A percentile compares a stretch with the other conserved stretches of the same genome.
Conservation (phyloP, 2,797 vertebrate species). For the Schizopygopsis pylzovi region DNA sequence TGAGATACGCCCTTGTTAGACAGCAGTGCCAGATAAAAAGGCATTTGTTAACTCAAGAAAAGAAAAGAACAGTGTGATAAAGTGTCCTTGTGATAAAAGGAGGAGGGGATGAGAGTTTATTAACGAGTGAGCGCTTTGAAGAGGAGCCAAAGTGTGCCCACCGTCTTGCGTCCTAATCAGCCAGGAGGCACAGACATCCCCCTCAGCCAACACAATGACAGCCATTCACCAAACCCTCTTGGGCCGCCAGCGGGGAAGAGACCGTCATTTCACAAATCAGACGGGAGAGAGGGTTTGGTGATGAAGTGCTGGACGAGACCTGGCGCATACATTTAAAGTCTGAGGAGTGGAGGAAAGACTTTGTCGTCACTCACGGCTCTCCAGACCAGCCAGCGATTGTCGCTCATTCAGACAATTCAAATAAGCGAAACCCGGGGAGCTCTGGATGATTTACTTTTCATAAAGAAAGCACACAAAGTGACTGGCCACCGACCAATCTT, state of each 20-base stretch:
- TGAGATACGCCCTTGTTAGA: slow-evolving; percentile 41
- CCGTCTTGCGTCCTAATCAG: slow-evolving; percentile 61
- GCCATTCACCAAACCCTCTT: slow-evolving; percentile 69
- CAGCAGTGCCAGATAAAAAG: slow-evolving; percentile 38
- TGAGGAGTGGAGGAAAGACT: slow-evolving; percentile 55
- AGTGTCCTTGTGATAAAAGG: slow-evolving; percentile 57
- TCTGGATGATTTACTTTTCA: slow-evolving; percentile 80
- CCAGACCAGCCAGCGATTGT: slow-evolving; percentile 71
- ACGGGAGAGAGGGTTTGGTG: slow-evolving; percentile 1
- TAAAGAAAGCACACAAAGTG: slow-evolving; percentile 80
- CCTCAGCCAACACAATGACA: slow-evolving; percentile 69
- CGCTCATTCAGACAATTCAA: slow-evolving; percentile 70
- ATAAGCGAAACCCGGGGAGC: slow-evolving; percentile 72
- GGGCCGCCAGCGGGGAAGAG: slow-evolving; percentile 67
- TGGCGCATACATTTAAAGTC: slow-evolving; percentile 48
- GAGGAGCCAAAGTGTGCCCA: slow-evolving; percentile 59
- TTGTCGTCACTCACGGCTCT: slow-evolving; percentile 58
- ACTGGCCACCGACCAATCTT: slow-evolving; percentile 72
- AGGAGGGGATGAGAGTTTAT: slow-evolving; percentile 56
- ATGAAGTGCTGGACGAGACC: slow-evolving; percentile 66
- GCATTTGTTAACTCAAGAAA: slow-evolving; percentile 51
- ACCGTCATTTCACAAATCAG: slow-evolving; percentile 68
- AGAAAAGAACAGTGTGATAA: slow-evolving; percentile 58
- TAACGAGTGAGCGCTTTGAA: slow-evolving; percentile 63
- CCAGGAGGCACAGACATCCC: slow-evolving; percentile 62